Conservation (phyloP, 2,113 vertebrate species). For the Alexandromys fortis region DNA sequence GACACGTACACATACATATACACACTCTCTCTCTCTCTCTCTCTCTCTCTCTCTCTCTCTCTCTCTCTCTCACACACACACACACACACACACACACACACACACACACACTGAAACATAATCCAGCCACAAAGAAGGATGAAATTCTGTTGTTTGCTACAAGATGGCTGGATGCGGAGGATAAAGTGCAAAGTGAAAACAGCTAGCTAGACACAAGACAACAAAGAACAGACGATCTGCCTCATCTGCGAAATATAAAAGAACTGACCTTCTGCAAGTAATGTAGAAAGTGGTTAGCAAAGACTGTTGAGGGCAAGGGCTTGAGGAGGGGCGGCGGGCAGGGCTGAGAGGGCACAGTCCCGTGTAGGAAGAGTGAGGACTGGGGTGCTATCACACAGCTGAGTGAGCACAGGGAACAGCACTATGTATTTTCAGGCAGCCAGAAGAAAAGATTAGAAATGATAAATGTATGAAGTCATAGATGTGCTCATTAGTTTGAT, state of each 20-base stretch:
- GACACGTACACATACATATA: not conserved
- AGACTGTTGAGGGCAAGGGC: not conserved
- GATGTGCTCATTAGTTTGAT: not conserved
- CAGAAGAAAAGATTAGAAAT: not conserved
- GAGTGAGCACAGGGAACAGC: not conserved
- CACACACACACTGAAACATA: not conserved
- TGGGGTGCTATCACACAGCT: not conserved
- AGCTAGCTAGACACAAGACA: not conserved
- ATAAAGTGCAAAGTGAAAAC: not conserved
- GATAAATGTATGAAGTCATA: not conserved
- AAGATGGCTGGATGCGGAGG: not conserved
- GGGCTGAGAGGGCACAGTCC: not conserved
- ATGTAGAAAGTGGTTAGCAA: not conserved
- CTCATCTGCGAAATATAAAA: not conserved
- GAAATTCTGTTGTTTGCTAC: not conserved
- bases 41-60: no score
- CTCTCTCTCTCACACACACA: no score
- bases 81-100: not conserved
- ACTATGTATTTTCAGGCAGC: not conserved
- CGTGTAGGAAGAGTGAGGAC: not conserved
- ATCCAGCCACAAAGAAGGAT: not conserved
- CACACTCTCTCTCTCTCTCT: no score
- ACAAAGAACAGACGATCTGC: not conserved
- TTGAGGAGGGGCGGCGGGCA: no score
- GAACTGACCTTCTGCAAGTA: not conserved